A percentile compares a stretch with the other conserved stretches of the same genome.
Evolutionary conservation across 2,797 vertebrate species (phyloP).

Genomic region (Chelidonichthys spinosus): DNA sequence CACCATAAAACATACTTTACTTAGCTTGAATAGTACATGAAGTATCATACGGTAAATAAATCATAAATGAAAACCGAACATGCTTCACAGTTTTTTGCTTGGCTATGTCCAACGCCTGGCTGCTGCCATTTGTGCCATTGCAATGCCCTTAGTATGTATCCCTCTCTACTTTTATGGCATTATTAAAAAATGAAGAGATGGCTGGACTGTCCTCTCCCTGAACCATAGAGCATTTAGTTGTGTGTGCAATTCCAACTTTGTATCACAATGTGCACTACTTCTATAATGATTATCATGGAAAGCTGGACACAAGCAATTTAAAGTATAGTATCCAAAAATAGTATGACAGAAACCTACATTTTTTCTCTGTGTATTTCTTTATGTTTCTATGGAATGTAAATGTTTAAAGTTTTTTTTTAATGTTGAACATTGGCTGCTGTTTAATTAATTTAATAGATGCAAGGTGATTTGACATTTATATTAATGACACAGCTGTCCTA

Average conservation of each 20-base stretch:
- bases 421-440: not conserved
- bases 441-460: conserved; percentile 13
- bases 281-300: not conserved
- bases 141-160: not conserved
- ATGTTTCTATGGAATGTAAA: not conserved
- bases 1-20: too few species aligned
- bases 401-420: not conserved
- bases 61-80: not conserved
- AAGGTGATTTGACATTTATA: conserved; percentile 20
- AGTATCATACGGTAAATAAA: not conserved
- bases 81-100: not conserved
- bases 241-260: conserved; percentile 5
- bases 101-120: not conserved
- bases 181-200: not conserved
- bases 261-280: not conserved
- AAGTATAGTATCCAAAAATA: too few species aligned
- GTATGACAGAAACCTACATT: not conserved
- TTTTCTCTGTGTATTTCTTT: too few species aligned
- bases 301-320: not conserved
- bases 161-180: not conserved
- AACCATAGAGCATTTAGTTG: not conserved
- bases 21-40: not conserved
- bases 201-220: not conserved
- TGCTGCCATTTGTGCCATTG: not conserved
- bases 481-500: conserved; percentile 2